A percentile compares a stretch with the other conserved stretches of the same genome.
These are phyloP conservation scores for Pseudopipra pipra DNA, from an alignment of 2,113 vertebrate species.

Conservation along the genomic window DNA sequence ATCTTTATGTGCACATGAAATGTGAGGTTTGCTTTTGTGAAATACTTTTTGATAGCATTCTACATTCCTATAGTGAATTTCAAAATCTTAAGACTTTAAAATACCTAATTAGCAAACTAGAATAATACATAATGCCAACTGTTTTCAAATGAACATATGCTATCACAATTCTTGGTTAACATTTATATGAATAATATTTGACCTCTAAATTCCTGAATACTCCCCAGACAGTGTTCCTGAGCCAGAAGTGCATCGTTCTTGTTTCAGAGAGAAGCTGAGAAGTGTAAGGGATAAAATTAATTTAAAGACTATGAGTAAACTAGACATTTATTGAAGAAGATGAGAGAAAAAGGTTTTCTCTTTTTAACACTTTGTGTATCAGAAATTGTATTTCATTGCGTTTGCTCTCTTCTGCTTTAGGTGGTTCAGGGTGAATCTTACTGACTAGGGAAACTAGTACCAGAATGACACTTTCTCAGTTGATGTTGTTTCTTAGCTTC, in stretches of 20 bases:
- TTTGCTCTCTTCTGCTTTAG: background rate
- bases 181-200: background rate
- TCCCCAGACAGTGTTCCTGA: background rate
- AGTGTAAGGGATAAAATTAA: background rate
- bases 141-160: background rate
- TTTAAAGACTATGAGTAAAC: background rate
- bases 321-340: background rate
- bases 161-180: background rate
- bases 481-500: background rate
- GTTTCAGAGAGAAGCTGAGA: background rate
- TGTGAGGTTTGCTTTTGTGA: background rate
- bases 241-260: background rate
- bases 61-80: background rate
- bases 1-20: background rate
- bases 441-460: background rate
- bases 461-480: background rate
- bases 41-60: background rate
- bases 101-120: background rate
- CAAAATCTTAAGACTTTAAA: background rate
- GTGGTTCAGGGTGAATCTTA: background rate
- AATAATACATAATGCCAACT: background rate
- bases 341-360: background rate
- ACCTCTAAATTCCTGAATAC: background rate
- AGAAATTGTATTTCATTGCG: background rate
- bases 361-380: background rate